Evolutionary conservation across 2,113 vertebrate genomes (phyloP).

Genomic region (Montifringilla adamsi): DNA sequence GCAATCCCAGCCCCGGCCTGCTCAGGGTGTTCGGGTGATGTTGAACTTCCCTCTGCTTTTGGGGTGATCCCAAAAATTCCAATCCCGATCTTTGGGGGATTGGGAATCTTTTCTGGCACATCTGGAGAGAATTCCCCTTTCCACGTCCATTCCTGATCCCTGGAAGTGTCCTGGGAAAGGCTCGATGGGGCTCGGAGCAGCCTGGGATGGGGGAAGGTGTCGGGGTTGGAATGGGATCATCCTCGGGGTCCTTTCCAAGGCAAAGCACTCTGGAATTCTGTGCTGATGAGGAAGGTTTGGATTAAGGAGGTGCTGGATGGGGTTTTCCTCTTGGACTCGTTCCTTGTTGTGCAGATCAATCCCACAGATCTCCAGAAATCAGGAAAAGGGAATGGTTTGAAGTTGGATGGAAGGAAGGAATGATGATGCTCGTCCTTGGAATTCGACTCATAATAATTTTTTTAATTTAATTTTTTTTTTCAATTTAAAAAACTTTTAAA

Average conservation of each 20-base stretch:
- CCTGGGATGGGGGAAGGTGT: rapidly evolving
- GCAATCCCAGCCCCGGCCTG: neutral
- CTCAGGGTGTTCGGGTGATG: rapidly evolving
- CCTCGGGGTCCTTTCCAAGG: neutral
- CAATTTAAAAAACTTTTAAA: too few species aligned
- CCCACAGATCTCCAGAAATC: rapidly evolving
- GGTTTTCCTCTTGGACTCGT: neutral
- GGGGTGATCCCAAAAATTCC: neutral
- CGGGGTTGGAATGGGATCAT: neutral
- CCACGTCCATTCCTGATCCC: neutral
- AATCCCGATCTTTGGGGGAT: rapidly evolving
- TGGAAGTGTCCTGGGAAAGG: neutral
- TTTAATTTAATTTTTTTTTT: too few species aligned
- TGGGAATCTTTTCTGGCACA: neutral
- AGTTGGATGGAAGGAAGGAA: neutral
- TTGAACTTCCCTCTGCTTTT: neutral
- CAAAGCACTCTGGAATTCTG: neutral
- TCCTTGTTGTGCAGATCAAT: neutral
- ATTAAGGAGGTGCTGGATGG: neutral
- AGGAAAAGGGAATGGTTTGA: neutral
- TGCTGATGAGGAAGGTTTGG: neutral
- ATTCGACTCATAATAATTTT: rapidly evolving
- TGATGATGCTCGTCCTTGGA: neutral
- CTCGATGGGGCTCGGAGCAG: neutral
- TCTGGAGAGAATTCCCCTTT: neutral